These are phyloP conservation scores for Boloria selene DNA, from an alignment of 2,888 invertebrate genomes.

Conservation along the genomic window DNA sequence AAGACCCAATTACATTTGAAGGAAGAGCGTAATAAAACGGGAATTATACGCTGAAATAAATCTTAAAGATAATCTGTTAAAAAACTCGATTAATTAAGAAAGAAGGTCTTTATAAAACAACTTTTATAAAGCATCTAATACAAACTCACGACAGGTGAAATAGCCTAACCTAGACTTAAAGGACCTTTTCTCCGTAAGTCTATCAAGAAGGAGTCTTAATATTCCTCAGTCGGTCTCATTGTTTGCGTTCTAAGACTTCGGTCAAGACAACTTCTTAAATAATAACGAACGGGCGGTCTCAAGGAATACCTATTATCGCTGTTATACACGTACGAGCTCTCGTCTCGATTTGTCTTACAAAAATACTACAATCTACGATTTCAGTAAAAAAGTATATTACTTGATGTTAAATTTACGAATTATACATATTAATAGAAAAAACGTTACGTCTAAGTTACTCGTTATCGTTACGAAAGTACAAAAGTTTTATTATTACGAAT, in stretches of 20 bases:
- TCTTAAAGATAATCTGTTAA: background rate
- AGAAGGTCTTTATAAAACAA: slow-evolving; percentile 38
- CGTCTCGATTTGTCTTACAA: slow-evolving; percentile 70
- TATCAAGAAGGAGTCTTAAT: slow-evolving; percentile 59
- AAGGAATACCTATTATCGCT: slow-evolving; percentile 79
- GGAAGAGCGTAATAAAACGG: background rate
- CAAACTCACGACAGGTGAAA: slow-evolving; percentile 64
- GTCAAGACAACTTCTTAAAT: slow-evolving; percentile 60
- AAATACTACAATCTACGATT: slow-evolving; percentile 77
- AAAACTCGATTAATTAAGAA: background rate
- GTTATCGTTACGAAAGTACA: slow-evolving; percentile 78
- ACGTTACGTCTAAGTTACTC: slow-evolving; percentile 73
- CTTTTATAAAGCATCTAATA: slow-evolving; percentile 64
- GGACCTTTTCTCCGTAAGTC: slow-evolving; percentile 54
- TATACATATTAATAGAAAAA: slow-evolving; percentile 75
- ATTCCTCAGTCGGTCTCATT: slow-evolving; percentile 37
- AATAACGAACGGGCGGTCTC: slow-evolving; percentile 58
- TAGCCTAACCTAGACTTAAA: slow-evolving; percentile 65
- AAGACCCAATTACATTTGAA: slow-evolving; percentile 43
- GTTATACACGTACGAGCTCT: slow-evolving; percentile 77
- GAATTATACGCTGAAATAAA: background rate
- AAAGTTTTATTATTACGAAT: slow-evolving; percentile 74
- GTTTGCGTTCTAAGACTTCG: slow-evolving; percentile 22
- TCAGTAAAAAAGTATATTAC: slow-evolving; percentile 78
- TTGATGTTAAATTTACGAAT: slow-evolving; percentile 71